Base-by-base conservation (phyloP, 1,140 invertebrate genomes). In the Drosophila tani region DNA sequence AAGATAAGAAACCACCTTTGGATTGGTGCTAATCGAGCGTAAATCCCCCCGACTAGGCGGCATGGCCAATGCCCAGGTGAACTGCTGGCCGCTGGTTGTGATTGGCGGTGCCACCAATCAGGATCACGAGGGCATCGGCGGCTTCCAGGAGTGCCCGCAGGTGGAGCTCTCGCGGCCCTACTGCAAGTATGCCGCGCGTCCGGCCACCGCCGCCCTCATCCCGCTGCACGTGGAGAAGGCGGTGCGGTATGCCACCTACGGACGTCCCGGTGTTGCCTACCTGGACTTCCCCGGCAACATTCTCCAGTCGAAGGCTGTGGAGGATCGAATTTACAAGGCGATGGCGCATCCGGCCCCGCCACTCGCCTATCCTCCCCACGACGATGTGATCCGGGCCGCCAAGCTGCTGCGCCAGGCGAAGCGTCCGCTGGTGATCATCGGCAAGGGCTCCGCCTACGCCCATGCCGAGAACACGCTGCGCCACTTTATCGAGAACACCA, bases 51-150 rank as follows among this genome's bases (percentile, higher is more conserved):
- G 14, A 1, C 4, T n/a, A 92, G 91, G 97, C 56, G 98, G 98
- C 21, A 97, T 99, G 96, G 98, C 98, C 14, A 99, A 99, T 94
- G 98, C 98, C 17, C 97, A 98, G 94, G 94, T 98, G 4, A 99
- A 99, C 93, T 97, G 97, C 91, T 99, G 98, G 98, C 98, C 98
- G 0, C 84, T 99, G 41, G 85, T 99, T 50, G 97, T 99, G 0
- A 95, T 99, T 76, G 98, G 97, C 53, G 98, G 98, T 14, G 97
- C 98, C 5, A 97, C 97, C 87, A 96, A 98, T 47, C 94, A 96
- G 90, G 97, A 98, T 92, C 98, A 99, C 91, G 98, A 99, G 93
- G 97, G 96, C 8, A 96, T 98, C 81, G 98, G 98, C 49, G 98
- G 97, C 8, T 99, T 99, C 92, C 98, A 99, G 93, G 98, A 99